A percentile compares a stretch with the other conserved stretches of the same genome.
Conservation (phyloP, 2,797 vertebrate species). For the Aeoliscus strigatus region DNA sequence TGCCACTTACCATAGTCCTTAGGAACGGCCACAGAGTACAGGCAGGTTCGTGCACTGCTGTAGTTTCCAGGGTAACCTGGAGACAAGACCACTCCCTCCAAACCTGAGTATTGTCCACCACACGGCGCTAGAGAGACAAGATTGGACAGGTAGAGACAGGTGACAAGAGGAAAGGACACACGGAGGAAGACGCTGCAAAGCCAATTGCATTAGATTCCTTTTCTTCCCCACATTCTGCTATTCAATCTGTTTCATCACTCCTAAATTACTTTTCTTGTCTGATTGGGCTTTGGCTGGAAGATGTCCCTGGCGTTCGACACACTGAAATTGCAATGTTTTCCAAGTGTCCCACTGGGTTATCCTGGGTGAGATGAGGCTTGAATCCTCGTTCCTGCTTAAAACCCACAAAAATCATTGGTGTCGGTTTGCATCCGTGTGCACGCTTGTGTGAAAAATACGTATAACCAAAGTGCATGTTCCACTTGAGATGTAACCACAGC, state of each 20-base stretch:
- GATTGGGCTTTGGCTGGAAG: constrained; percentile 65
- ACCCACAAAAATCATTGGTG: constrained; percentile 8
- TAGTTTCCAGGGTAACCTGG: constrained; percentile 96
- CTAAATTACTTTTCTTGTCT: constrained; percentile 78
- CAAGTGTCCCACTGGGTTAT: constrained; percentile 70
- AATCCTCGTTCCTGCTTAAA: constrained; percentile 29
- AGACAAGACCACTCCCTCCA: constrained; percentile 92
- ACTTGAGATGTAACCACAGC: constrained; percentile 21
- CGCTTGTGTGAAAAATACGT: neutral
- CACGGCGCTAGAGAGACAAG: constrained; percentile 83
- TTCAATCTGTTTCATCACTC: constrained; percentile 55
- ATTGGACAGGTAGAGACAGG: constrained; percentile 28
- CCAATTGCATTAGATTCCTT: constrained; percentile 45
- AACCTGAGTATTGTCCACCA: constrained; percentile 89
- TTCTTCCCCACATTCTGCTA: constrained; percentile 36
- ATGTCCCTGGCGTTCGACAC: constrained; percentile 70
- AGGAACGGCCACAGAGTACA: constrained; percentile 90
- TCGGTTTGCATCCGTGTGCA: neutral
- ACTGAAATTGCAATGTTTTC: constrained; percentile 75
- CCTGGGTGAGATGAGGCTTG: constrained; percentile 34
- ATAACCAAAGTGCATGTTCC: constrained; percentile 8
- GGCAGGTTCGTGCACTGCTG: constrained; percentile 85
- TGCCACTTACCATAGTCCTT: constrained; percentile 96
- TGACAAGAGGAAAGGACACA: constrained; percentile 8
- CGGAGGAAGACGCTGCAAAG: constrained; percentile 23